Base-by-base conservation (phyloP, 1,140 invertebrate genomes). In the Zaprionus ornatus region DNA sequence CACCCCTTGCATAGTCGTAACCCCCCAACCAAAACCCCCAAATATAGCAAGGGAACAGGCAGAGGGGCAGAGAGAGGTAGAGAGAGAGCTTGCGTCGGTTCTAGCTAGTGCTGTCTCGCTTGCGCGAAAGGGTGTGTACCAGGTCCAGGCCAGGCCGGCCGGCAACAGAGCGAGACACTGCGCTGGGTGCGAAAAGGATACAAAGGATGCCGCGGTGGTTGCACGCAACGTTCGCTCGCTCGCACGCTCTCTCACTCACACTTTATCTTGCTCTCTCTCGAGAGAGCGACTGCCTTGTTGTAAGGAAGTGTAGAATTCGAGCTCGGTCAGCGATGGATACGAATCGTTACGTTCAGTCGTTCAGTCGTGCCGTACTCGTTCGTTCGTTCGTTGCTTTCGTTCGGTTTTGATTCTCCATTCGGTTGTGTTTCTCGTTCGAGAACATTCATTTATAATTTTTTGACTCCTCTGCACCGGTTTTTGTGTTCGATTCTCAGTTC, bases 371-470 rank as follows among this genome's bases (percentile, higher is more conserved):
- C 90, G 90, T 91, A 90, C 91, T 92, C 90, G 91, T 91, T 91
- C 91, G 91, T 91, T 92, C 90, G 91, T 91, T 91, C 91, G 91
- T 92, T 91, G 91, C 91, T 92, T 92, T 92, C 91, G 91, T 92
- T 92, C 91, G 90, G 91, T 91, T 91, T 91, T 90, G 87, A 90
- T 90, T 90, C 40, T 45, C 85, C 81, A 90, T 90, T 90, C 85
- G 85, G 85, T 90, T 90, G 85, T 90, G 85, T 90, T 90, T 90
- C 85, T 90, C 85, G 56, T 90, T 92, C 91, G 91, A 92, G 91
- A 92, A 90, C 91, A 91, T 92, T 92, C 91, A 91, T 91, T 91
- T 91, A 85, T 91, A 90, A 91, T 91, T 91, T 91, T 91, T 87
- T 91, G 82, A 91, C 86, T 91, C 91, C 86, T 91, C 88, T 91